Conservation (phyloP, 2,113 vertebrate genomes). For the Spea bombifrons region DNA sequence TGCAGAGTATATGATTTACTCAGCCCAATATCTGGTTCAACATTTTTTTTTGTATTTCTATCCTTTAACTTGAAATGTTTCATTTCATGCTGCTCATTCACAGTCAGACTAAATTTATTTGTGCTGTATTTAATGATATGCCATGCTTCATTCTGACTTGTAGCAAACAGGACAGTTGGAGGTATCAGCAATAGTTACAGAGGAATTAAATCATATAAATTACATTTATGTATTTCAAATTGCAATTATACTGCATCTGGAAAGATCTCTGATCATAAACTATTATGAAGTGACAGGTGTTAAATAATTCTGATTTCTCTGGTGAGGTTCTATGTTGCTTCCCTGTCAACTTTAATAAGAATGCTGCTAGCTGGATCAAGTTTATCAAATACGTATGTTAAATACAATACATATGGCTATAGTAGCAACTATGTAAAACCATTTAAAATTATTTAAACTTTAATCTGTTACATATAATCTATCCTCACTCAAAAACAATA, state of each 20-base stretch:
- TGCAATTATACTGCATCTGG: conserved; percentile 57
- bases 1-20: no score
- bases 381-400: conserved; percentile 58
- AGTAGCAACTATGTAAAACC: conserved; percentile 40
- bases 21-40: no score
- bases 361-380: conserved; percentile 61
- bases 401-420: conserved; percentile 54
- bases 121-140: conserved; percentile 53
- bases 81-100: conserved; percentile 54
- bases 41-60: background rate
- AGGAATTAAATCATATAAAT: conserved; percentile 58
- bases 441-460: no score
- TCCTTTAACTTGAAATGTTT: conserved; percentile 46
- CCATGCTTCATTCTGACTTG: conserved; percentile 53
- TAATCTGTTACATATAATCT: no score
- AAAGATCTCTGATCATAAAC: conserved; percentile 59
- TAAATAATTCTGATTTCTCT: conserved; percentile 64
- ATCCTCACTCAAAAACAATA: no score
- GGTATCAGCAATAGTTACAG: conserved; percentile 59
- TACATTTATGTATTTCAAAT: conserved; percentile 62
- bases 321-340: conserved; percentile 55
- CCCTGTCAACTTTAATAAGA: conserved; percentile 66
- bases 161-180: conserved; percentile 60
- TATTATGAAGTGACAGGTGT: conserved; percentile 60
- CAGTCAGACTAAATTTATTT: conserved; percentile 53